Evolutionary conservation across 2,888 invertebrate species (phyloP), one percentile per base, ranked within the genome.

Genomic region (Cheiracanthium punctorium): DNA sequence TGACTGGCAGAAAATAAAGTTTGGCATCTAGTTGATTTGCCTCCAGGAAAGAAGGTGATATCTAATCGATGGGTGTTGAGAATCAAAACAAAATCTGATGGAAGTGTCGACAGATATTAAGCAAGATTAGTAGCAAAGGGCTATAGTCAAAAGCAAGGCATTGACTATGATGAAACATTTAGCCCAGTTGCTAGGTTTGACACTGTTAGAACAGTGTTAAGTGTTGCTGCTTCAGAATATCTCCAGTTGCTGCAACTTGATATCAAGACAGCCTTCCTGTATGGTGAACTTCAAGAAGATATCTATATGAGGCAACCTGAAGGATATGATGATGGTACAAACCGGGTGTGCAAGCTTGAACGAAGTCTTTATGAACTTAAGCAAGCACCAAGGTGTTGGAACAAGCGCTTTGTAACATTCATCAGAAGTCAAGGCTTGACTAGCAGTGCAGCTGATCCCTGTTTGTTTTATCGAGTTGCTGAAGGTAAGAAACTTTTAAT

Each of bases 61-160:
- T 30, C 14, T 4, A 52, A 43, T 32, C 28, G 32, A 14, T 74
- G 74, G 74, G 33, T 29, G 5, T 74, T 33, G 2, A 41, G 48
- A 20, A 43, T 58, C 0, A 86, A 87, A 71, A n/a, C 1, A 41
- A 64, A 76, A 14, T 14, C 41, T n/a, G 71, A 75, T 64, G 70
- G 80, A 14, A n/a, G 14, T 14, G 33, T 33, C 29, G 1, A 17
- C 0, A 4, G 95, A 94, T 90, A 88, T 89, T 91, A 90, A 76
- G 90, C 90, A n/a, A 69, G 90, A 67, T 87, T 89, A 4, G 89
- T 85, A 0, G 89, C 86, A 10, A 86, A 87, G 41, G 89, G 89
- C 14, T 89, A 48, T 70, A 30, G 75, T 5, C 88, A 89, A 74
- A 80, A 41, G 2, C 12, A 10, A 14, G 88, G 88, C 8, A 58